Base-by-base conservation (phyloP, 2,888 invertebrate genomes). In the Volucella bombylans region DNA sequence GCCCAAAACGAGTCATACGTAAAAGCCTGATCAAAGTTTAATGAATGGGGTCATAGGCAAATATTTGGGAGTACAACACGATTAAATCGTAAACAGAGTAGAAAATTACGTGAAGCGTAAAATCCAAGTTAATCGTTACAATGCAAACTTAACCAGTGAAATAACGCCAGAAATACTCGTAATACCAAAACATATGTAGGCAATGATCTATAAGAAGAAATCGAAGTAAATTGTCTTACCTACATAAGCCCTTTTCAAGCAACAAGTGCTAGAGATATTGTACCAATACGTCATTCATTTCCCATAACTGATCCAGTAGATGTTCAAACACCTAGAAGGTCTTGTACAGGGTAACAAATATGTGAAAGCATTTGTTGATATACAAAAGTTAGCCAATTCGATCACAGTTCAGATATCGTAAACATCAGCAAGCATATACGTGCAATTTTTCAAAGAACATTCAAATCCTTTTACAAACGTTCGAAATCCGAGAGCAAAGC, bases 1-100 rank as follows among this genome's bases (percentile, higher is more conserved):
- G 67, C 87, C 18, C 86, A 86, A 9, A 88, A 88, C 83, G 88
- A 88, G 62, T 87, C 88, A 0, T 88, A 88, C 41, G 64, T 88
- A 18, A 76, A 85, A 39, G 88, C 88, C 23, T 62, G 88, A 31
- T 82, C 83, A 14, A 88, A 87, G 71, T 88, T 88, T 31, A 88
- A 88, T 77, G 87, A 87, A 71, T 88, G 88, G 88, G 85, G 88
- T 8, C 77, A 77, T n/a, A 76, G 78, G 12, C 86, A 88, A 80
- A 64, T 77, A 50, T 67, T 86, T 8, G 79, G 74, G 18, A 73
- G 87, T 14, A 65, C 71, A 64, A 64, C 59, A 59, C 83, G 73
- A 14, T 18, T 77, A 49, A 74, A 57, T 59, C 80, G 76, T 55
- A 86, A 74, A n/a, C 72, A 67, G 23, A 78, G 59, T 39, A 77